A percentile compares a stretch with the other conserved stretches of the same genome.
Evolutionary conservation across 2,888 invertebrate genomes (phyloP).

Genomic region (Trichopria drosophilae): DNA sequence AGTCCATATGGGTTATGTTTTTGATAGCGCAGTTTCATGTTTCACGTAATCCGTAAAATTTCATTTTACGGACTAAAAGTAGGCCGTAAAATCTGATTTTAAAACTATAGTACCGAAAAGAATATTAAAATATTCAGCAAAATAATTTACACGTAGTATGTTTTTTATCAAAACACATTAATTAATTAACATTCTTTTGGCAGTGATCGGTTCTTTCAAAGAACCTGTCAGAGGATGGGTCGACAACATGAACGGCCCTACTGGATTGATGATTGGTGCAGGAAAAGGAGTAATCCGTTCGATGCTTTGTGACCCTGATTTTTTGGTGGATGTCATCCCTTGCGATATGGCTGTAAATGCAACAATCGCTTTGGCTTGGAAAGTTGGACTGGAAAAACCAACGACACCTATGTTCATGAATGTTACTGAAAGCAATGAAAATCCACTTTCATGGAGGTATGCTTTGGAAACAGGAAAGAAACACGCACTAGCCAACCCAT

Average conservation of each 20-base stretch:
- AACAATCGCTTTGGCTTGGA: conserved; percentile 75
- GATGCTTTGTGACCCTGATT: conserved; percentile 73
- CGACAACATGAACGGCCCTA: conserved; percentile 88
- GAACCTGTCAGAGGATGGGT: conserved; percentile 88
- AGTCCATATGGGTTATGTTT: too few relatives aligned
- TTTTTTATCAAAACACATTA: background rate
- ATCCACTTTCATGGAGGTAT: conserved; percentile 83
- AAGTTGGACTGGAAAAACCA: conserved; percentile 59
- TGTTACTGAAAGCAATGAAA: conserved; percentile 74
- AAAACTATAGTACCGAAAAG: too few relatives aligned
- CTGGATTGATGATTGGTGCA: conserved; percentile 78
- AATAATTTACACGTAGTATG: too few relatives aligned
- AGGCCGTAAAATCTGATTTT: too few relatives aligned
- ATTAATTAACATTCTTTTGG: conserved; percentile 37
- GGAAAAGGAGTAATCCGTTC: conserved; percentile 84
- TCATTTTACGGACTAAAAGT: too few relatives aligned
- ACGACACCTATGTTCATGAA: conserved; percentile 70
- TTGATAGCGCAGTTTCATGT: too few relatives aligned
- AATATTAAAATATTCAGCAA: too few relatives aligned
- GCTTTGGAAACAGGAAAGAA: conserved; percentile 71
- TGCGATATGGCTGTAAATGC: conserved; percentile 81
- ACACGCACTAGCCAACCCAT: conserved; percentile 64
- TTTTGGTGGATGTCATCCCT: conserved; percentile 72
- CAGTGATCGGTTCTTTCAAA: conserved; percentile 77
- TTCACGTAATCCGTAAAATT: too few relatives aligned